Percentiles rank a stretch among this genome's conserved stretches.
These are phyloP conservation scores for Phainopepla nitens DNA, from an alignment of 2,113 vertebrate genomes.

Conservation along the genomic window DNA sequence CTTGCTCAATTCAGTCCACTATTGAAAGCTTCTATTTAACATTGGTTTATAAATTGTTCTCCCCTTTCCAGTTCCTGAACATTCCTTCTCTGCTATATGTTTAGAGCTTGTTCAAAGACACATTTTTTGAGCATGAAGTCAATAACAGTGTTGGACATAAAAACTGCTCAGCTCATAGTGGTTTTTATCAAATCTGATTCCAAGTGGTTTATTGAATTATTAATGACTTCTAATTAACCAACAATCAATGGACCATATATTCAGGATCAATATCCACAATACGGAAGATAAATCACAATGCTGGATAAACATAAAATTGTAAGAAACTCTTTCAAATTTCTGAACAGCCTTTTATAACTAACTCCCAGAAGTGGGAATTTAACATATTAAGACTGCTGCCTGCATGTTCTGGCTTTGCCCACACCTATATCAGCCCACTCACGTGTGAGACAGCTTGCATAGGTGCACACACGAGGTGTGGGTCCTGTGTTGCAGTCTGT, in stretches of 20 bases:
- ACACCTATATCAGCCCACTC: fast-evolving
- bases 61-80: neutral
- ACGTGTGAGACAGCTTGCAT: neutral
- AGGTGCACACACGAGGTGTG: fast-evolving
- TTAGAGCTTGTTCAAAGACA: neutral
- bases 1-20: neutral
- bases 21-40: neutral
- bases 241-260: neutral
- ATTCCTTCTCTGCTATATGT: neutral
- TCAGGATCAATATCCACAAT: neutral
- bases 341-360: neutral
- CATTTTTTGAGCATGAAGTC: neutral
- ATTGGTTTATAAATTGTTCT: neutral
- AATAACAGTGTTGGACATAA: neutral
- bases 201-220: neutral
- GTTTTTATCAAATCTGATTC: neutral
- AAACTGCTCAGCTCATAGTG: neutral
- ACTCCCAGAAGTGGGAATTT: neutral
- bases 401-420: neutral
- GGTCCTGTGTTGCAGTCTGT: neutral
- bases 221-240: neutral
- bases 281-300: neutral
- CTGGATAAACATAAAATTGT: neutral
- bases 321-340: neutral
- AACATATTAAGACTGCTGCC: neutral